Base-by-base conservation (phyloP, 2,888 invertebrate species). In the Diplolepis rosae region DNA sequence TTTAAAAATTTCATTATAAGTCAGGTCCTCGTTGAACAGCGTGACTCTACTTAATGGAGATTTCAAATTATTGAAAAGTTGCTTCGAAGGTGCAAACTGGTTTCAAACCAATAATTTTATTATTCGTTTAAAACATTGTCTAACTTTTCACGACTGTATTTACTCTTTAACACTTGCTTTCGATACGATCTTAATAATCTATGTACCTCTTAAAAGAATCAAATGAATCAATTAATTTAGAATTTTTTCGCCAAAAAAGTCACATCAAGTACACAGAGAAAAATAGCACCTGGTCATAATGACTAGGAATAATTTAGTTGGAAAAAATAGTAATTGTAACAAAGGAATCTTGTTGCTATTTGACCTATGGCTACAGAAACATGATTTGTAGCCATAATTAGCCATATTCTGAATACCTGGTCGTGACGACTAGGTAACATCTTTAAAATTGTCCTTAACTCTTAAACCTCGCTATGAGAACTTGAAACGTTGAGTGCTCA, bases 201-300 rank as follows among this genome's bases (percentile, higher is more conserved):
- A 13, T 61, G n/a, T n/a, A n/a, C n/a, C 24, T 22, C 22, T 39
- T 61, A n/a, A 27, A 39, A 61, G 24, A 42, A 39, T 39, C 22
- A 30, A 56, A 35, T 7, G 24, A 42, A 61, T 61, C 24, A 56
- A 32, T 56, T 13, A 56, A 35, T 56, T 1, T 22, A 61, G 24
- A 7, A 61, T 39, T 61, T 24, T 61, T 39, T 39, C 18, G n/a
- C 1, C n/a, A 42, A 24, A 61, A 22, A 39, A 24, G 1, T 22
- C 9, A 9, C 7, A n/a, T n/a, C n/a, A n/a, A n/a, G n/a, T n/a
- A n/a, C n/a, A n/a, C n/a, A n/a, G n/a, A n/a, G n/a, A n/a, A n/a
- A n/a, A n/a, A n/a, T n/a, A n/a, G n/a, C n/a, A n/a, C n/a, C n/a
- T n/a, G n/a, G n/a, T n/a, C n/a, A n/a, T n/a, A n/a, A n/a, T n/a